phyloP scores from a whole-genome alignment of 92 coral and sea anemone genomes.

The Palythoa caribaeorum region DNA sequence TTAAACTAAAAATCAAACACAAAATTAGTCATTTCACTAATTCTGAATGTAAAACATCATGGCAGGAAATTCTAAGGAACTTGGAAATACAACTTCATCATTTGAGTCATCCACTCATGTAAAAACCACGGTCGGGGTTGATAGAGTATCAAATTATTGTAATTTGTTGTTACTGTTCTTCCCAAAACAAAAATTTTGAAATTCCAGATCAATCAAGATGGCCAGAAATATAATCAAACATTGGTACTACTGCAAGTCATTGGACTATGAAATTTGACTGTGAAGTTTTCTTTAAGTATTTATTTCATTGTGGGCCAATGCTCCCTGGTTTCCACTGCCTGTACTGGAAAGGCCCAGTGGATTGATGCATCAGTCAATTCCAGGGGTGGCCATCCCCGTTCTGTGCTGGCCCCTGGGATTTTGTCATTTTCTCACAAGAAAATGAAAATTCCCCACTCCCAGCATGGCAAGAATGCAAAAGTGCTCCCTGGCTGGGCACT shows the following conservation, averaged over 20 bases:
- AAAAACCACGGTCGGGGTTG: not conserved
- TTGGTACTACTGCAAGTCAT: not conserved
- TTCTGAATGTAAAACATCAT: not conserved
- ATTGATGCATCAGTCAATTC: constrained; percentile 17
- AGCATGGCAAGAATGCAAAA: constrained; percentile 17
- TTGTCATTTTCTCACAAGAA: constrained; percentile 11
- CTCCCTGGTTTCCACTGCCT: constrained; percentile 18
- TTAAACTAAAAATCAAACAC: not conserved
- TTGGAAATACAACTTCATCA: not conserved
- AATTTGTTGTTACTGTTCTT: constrained; percentile 7
- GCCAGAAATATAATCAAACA: constrained; percentile 14
- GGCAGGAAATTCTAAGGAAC: not conserved
- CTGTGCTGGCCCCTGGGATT: constrained; percentile 14
- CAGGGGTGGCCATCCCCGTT: constrained; percentile 17
- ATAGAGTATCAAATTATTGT: not conserved
- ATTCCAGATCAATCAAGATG: constrained; percentile 6
- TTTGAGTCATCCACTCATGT: not conserved
- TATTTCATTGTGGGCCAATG: not conserved
- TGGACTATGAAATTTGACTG: constrained; percentile 1
- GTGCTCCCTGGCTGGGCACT: constrained; percentile 9
- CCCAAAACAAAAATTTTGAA: not conserved
- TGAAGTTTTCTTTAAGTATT: constrained; percentile 7
- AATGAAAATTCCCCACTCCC: not conserved
- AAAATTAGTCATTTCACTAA: not conserved
- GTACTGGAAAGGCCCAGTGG: constrained; percentile 12